Evolutionary conservation across 2,888 invertebrate genomes (phyloP), one percentile per base, ranked within the genome.

Genomic region (Lithophane semibrunnea): DNA sequence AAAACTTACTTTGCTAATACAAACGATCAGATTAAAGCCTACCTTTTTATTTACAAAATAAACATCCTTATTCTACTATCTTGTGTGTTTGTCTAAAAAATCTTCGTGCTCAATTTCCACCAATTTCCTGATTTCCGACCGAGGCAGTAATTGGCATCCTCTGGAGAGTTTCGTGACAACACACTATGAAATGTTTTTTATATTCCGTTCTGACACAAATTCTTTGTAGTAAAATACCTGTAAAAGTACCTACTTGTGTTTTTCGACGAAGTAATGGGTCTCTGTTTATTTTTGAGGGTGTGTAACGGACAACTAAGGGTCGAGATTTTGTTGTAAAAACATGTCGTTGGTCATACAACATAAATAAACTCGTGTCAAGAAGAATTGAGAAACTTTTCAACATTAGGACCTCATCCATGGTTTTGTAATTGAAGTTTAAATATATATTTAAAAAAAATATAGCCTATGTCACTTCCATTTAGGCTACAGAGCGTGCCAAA

Each of bases 81-180:
- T 56, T 29, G n/a, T 24, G 52, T 24, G 54, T 73, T 74, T 75
- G 37, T 76, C 63, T 63, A 67, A 29, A 81, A 77, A 70, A 82
- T 58, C 47, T 74, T 74, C 12, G 37, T 44, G 58, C 72, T 64
- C 83, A 29, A 73, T 82, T 82, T 70, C 66, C 70, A 71, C 47
- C 58, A 70, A 78, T 81, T 70, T 73, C 47, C 49, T 70, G 58
- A 70, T 70, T 63, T 44, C 54, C 78, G 49, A 68, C 72, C 68
- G 60, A 44, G 56, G 37, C 13, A 49, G 70, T 82, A 82, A 82
- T 82, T 82, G 83, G 63, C 66, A 47, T 73, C n/a, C 82, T 63
- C 73, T 0, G 1, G 78, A 61, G 83, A 66, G 18, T 42, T 47
- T 42, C 82, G 65, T 79, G 74, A 79, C 79, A 67, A 74, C 56